Evolutionary conservation across 1,140 invertebrate species (phyloP).

Genomic region (Harlomillsia oculata): DNA sequence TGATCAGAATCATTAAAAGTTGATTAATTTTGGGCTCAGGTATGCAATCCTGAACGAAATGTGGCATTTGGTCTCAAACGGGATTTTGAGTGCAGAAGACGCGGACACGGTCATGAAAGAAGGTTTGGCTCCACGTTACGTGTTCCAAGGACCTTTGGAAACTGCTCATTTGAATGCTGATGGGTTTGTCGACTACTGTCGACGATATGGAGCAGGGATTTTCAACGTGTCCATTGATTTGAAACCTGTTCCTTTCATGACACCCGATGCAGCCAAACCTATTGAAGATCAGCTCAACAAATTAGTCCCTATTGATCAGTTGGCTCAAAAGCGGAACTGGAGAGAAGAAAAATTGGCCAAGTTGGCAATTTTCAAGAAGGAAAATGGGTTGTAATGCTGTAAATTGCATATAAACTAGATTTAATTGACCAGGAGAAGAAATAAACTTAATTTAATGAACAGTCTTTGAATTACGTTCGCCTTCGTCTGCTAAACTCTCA

Average conservation of each 20-base stretch:
- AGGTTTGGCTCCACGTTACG: conserved; percentile 88
- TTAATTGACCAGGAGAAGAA: too few species aligned
- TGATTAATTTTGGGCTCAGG: conserved; percentile 41
- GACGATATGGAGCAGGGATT: conserved; percentile 68
- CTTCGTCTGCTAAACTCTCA: too few species aligned
- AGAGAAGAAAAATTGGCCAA: conserved; percentile 71
- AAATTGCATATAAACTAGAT: too few species aligned
- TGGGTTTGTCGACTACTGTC: conserved; percentile 61
- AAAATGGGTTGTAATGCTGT: conserved; percentile 39
- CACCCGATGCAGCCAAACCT: conserved; percentile 46
- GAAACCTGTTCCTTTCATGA: conserved; percentile 61
- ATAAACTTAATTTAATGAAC: too few species aligned
- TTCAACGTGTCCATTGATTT: conserved; percentile 65
- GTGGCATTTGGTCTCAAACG: conserved; percentile 76
- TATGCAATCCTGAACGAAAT: conserved; percentile 90
- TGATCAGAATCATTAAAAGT: not conserved
- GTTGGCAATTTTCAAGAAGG: conserved; percentile 68
- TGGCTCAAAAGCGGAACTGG: conserved; percentile 67
- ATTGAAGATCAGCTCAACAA: conserved; percentile 54
- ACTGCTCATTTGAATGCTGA: conserved; percentile 90
- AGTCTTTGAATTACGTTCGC: too few species aligned
- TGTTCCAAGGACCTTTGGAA: conserved; percentile 86
- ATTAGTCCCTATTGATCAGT: conserved; percentile 61
- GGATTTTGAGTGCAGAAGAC: conserved; percentile 73
- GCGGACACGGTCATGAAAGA: conserved; percentile 88